Conservation (phyloP, 2,113 vertebrate genomes). For the Heterotis niloticus region DNA sequence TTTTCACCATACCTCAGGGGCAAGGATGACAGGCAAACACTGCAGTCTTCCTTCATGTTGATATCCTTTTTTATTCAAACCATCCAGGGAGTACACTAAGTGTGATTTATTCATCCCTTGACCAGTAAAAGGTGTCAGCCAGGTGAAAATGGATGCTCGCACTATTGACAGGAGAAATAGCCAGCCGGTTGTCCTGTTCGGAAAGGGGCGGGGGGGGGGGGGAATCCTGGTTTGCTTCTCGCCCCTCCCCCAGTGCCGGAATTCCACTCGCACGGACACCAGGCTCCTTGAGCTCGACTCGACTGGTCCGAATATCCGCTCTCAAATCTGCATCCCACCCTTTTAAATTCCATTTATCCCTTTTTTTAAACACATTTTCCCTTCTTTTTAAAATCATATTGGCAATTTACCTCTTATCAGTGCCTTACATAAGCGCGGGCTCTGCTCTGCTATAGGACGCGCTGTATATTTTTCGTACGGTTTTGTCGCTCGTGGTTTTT, state of each 20-base stretch:
- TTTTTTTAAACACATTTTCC: conserved; percentile 23
- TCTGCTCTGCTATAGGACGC: conserved; percentile 41
- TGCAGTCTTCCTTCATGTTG: conserved; percentile 91
- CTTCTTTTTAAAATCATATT: conserved; percentile 10
- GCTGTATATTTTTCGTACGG: conserved; percentile 39
- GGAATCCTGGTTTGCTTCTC: conserved; percentile 30
- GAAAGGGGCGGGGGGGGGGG: conserved; percentile 33
- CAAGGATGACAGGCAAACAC: conserved; percentile 82
- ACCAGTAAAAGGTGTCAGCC: conserved; percentile 80
- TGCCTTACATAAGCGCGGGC: conserved; percentile 35
- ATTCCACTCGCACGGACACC: not conserved
- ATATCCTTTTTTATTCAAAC: conserved; percentile 79
- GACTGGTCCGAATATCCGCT: not conserved
- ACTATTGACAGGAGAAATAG: conserved; percentile 73
- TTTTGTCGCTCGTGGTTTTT: conserved; percentile 35
- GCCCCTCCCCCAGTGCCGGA: conserved; percentile 22
- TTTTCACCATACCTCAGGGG: conserved; percentile 86
- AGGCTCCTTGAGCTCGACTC: not conserved
- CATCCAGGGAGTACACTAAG: conserved; percentile 82
- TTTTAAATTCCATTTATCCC: not conserved
- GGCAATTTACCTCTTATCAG: conserved; percentile 32
- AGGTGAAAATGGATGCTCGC: conserved; percentile 80
- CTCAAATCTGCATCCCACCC: not conserved
- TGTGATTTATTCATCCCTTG: conserved; percentile 95
- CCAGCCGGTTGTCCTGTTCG: conserved; percentile 61